These are phyloP conservation scores for Dicranocentrus wangi DNA, from an alignment of 2,888 invertebrate species.

Conservation along the genomic window DNA sequence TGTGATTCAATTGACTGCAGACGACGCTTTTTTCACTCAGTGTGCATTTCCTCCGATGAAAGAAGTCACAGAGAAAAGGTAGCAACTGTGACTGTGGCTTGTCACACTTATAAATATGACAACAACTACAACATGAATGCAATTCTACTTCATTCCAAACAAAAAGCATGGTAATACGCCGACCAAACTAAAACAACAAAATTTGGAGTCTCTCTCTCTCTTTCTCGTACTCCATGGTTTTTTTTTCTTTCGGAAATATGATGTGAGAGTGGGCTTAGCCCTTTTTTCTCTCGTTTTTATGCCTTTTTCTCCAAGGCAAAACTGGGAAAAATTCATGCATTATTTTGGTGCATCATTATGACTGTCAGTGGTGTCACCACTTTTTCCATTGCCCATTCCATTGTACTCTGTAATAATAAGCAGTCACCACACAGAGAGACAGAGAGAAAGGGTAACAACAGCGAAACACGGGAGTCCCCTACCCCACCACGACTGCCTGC, in stretches of 20 bases:
- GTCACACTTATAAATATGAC: slow-evolving; percentile 59
- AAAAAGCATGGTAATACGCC: slow-evolving; percentile 20
- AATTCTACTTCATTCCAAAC: slow-evolving; percentile 21
- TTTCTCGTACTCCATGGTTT: too few relatives aligned
- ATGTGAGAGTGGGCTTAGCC: slow-evolving; percentile 1
- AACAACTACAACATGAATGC: slow-evolving; percentile 11
- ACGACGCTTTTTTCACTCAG: slow-evolving; percentile 58
- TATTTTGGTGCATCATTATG: slow-evolving; percentile 58
- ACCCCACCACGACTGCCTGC: slow-evolving; percentile 25
- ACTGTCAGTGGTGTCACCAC: slow-evolving; percentile 60
- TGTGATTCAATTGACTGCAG: slow-evolving; percentile 63
- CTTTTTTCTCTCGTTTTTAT: slow-evolving; percentile 18
- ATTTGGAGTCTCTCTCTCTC: too few relatives aligned
- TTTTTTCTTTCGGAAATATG: too few relatives aligned
- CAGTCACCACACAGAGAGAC: slow-evolving; percentile 58
- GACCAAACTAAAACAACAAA: slow-evolving; percentile 10
- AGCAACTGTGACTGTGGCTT: slow-evolving; percentile 56
- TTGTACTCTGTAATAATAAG: slow-evolving; percentile 34
- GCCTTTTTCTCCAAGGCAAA: slow-evolving; percentile 12
- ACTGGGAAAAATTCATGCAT: slow-evolving; percentile 51
- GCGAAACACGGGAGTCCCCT: slow-evolving; percentile 16
- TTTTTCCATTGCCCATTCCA: slow-evolving; percentile 60
- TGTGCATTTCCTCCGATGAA: slow-evolving; percentile 55
- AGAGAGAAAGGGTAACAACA: slow-evolving; percentile 60
- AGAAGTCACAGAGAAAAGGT: slow-evolving; percentile 39